Conservation (phyloP, 2,888 invertebrate genomes). For the Odontocerum albicorne region DNA sequence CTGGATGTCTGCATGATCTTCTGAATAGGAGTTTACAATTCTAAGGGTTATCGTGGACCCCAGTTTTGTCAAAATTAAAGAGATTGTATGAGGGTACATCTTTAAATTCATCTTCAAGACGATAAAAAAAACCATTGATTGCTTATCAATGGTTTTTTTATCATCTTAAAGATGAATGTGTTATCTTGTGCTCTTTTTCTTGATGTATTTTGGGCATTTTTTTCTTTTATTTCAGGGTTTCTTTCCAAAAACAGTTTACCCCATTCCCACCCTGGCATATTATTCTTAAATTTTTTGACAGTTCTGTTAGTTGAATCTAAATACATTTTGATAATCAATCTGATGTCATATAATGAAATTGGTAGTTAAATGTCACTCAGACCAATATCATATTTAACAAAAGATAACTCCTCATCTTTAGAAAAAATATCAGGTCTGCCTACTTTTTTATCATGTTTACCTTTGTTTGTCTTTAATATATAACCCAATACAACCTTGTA, state of each 20-base stretch:
- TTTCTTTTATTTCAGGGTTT: not conserved
- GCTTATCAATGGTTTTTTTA: conserved; percentile 2
- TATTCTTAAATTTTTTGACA: conserved; percentile 3
- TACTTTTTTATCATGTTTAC: too few relatives aligned
- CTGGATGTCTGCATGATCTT: not conserved
- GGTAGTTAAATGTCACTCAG: too few relatives aligned
- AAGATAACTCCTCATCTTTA: too few relatives aligned
- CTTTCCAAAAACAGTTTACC: not conserved
- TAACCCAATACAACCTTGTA: too few relatives aligned
- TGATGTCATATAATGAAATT: too few relatives aligned
- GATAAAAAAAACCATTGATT: not conserved
- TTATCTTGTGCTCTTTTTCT: conserved; percentile 1
- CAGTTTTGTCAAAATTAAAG: not conserved
- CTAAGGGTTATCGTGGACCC: not conserved
- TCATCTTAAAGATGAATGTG: too few relatives aligned
- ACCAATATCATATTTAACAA: too few relatives aligned
- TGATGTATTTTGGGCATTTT: not conserved
- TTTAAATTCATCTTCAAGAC: not conserved
- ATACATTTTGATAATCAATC: too few relatives aligned
- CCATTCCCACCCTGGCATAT: conserved; percentile 3
- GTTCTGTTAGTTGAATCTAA: too few relatives aligned
- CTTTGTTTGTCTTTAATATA: too few relatives aligned
- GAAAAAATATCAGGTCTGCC: too few relatives aligned
- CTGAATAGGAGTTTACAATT: not conserved
- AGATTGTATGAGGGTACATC: not conserved